phyloP scores from a whole-genome alignment of 2,888 invertebrate species.

The Lasioglossum pauxillum region DNA sequence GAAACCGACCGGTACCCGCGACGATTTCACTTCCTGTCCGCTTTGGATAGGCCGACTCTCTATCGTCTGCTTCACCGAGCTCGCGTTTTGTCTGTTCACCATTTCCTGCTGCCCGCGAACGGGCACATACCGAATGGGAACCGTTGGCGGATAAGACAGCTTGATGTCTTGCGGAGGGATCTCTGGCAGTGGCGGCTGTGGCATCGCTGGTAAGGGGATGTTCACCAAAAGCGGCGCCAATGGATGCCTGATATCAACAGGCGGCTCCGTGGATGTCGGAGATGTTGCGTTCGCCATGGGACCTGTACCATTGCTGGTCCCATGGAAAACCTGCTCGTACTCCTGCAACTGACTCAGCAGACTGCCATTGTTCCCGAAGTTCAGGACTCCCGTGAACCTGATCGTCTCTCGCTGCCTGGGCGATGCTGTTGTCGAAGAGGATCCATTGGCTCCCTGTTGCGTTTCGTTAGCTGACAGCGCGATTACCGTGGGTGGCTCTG shows the following conservation, averaged over 20 bases:
- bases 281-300: conserved; percentile 34
- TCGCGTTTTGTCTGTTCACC: conserved; percentile 69
- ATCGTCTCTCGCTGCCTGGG: conserved; percentile 78
- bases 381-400: conserved; percentile 81
- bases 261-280: conserved; percentile 32
- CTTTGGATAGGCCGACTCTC: conserved; percentile 72
- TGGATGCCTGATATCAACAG: conserved; percentile 52
- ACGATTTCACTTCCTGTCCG: conserved; percentile 65
- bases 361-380: conserved; percentile 79
- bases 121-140: conserved; percentile 19
- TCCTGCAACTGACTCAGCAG: conserved; percentile 78
- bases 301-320: conserved; percentile 27
- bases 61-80: conserved; percentile 69
- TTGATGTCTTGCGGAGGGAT: conserved; percentile 32
- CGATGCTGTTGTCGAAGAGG: conserved; percentile 43
- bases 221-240: conserved; percentile 75
- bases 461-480: conserved; percentile 9
- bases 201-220: conserved; percentile 79
- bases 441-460: not conserved
- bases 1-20: not conserved
- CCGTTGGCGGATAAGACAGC: conserved; percentile 34
- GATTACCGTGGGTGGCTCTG: conserved; percentile 23
- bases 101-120: conserved; percentile 45
- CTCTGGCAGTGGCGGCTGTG: conserved; percentile 70
- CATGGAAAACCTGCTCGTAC: conserved; percentile 81